These are phyloP conservation scores for Meteorus cinctellus DNA, from an alignment of 2,888 invertebrate genomes.

Conservation along the genomic window DNA sequence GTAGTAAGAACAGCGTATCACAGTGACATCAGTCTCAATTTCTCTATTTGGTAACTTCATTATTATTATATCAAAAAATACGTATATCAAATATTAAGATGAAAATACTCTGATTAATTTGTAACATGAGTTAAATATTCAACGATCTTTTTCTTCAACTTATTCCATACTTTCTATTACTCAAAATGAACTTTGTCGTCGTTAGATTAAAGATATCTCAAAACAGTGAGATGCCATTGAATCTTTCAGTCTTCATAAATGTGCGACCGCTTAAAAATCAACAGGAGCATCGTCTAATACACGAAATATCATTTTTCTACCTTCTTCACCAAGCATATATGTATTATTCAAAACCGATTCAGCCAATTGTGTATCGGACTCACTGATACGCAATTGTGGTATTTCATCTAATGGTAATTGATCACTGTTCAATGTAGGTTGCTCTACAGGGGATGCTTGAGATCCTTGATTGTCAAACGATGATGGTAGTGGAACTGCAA, in stretches of 20 bases:
- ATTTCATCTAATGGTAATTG: slow-evolving; percentile 35
- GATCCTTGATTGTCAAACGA: not conserved
- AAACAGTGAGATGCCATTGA: not conserved
- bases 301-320: slow-evolving; percentile 56
- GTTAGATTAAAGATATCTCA: too few relatives aligned
- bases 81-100: not conserved
- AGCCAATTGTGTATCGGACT: slow-evolving; percentile 50
- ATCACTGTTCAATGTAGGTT: not conserved
- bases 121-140: not conserved
- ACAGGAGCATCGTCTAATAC: slow-evolving; percentile 52
- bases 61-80: not conserved
- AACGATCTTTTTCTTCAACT: not conserved
- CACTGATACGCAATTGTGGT: slow-evolving; percentile 55
- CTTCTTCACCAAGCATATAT: slow-evolving; percentile 56
- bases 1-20: slow-evolving; percentile 45
- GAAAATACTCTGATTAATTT: not conserved
- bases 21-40: slow-evolving; percentile 52
- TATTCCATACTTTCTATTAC: not conserved
- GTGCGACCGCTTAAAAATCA: not conserved
- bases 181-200: not conserved
- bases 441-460: not conserved
- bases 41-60: slow-evolving; percentile 34
- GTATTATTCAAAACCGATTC: slow-evolving; percentile 55
- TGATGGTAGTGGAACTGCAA: not conserved
- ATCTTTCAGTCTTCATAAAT: not conserved